A percentile compares a stretch with the other conserved stretches of the same genome.
These are phyloP conservation scores for Suncus etruscus DNA, from an alignment of 2,113 vertebrate genomes.

Conservation along the genomic window DNA sequence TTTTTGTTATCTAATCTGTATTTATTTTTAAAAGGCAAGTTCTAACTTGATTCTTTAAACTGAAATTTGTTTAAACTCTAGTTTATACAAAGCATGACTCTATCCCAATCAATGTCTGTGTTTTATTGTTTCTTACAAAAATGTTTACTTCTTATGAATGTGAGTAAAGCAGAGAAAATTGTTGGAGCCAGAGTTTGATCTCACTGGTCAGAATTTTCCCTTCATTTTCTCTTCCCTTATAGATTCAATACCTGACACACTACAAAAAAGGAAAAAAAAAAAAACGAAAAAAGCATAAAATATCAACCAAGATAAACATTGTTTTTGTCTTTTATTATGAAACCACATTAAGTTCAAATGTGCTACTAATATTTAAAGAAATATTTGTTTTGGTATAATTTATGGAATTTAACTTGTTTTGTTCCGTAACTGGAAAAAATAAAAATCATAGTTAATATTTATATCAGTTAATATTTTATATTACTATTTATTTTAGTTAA, in stretches of 20 bases:
- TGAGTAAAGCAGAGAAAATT: background rate
- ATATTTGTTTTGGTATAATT: background rate
- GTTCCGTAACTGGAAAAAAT: conserved; percentile 1
- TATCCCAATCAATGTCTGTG: background rate
- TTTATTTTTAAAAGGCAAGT: conserved; percentile 45
- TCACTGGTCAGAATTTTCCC: no score
- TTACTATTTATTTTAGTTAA: no score
- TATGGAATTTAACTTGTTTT: background rate
- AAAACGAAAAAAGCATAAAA: background rate
- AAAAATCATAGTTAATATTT: no score
- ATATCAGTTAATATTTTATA: no score
- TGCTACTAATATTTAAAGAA: background rate
- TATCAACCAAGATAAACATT: conserved; percentile 5
- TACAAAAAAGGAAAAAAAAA: no score
- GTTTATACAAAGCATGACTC: background rate
- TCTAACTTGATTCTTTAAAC: background rate
- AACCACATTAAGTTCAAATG: background rate
- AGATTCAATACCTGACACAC: no score
- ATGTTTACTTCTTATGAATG: background rate
- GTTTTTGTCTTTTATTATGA: conserved; percentile 43
- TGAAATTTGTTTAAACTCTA: background rate
- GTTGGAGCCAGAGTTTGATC: no score
- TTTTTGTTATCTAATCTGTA: background rate
- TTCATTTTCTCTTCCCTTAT: no score
- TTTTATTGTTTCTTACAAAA: background rate